phyloP scores from a whole-genome alignment of 2,888 invertebrate species.

The Belgica antarctica region DNA sequence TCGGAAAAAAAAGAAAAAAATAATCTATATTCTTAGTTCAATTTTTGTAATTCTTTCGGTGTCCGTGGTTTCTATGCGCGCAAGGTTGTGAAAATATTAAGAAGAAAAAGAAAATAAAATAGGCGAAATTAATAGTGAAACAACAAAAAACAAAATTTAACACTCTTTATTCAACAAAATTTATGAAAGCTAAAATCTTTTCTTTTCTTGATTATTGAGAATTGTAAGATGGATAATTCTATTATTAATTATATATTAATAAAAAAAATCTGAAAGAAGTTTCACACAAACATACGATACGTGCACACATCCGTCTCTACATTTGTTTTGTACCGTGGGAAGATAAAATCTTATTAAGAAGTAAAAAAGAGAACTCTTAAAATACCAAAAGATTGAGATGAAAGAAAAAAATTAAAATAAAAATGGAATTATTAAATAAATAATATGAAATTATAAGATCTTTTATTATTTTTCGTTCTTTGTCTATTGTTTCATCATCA shows the following conservation, averaged over 20 bases:
- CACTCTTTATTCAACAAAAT: constrained; percentile 9
- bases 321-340: constrained; percentile 40
- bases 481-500: no score
- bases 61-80: background rate
- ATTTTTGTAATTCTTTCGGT: constrained; percentile 33
- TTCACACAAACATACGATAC: constrained; percentile 34
- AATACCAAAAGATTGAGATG: constrained; percentile 39
- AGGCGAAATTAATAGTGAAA: constrained; percentile 32
- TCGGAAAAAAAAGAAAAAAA: constrained; percentile 35
- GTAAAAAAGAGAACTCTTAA: constrained; percentile 7
- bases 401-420: constrained; percentile 33
- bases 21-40: constrained; percentile 43
- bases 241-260: constrained; percentile 41
- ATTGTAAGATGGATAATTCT: constrained; percentile 28
- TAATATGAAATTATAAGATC: no score
- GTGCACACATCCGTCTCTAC: background rate
- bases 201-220: constrained; percentile 36
- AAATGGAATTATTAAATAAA: constrained; percentile 33
- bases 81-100: constrained; percentile 25
- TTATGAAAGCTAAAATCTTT: constrained; percentile 27
- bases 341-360: constrained; percentile 22
- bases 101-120: background rate
- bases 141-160: constrained; percentile 28
- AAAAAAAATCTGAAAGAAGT: constrained; percentile 34
- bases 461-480: no score